Conservation (phyloP, 2,888 invertebrate genomes). For the Metellina segmentata region DNA sequence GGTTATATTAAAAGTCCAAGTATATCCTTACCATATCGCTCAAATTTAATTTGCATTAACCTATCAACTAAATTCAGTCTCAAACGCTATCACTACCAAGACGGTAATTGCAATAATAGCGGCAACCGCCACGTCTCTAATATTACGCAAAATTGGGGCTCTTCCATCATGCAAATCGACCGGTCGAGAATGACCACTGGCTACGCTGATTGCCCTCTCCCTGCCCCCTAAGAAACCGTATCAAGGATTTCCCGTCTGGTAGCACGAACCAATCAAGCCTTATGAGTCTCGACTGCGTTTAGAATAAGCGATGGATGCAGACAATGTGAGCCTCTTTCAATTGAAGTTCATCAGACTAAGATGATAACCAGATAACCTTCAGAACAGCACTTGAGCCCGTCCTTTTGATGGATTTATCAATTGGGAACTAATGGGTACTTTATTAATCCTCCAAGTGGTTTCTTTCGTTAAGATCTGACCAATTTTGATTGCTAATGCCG, state of each 20-base stretch:
- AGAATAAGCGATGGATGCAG: not conserved
- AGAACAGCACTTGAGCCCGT: too few species aligned
- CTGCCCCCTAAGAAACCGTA: slow-evolving; percentile 8
- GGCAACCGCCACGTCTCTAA: not conserved
- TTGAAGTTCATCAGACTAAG: too few species aligned
- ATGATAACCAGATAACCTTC: too few species aligned
- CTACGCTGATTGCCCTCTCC: not conserved
- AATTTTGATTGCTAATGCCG: too few species aligned
- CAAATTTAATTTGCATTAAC: not conserved
- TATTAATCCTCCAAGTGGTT: too few species aligned
- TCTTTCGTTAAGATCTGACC: too few species aligned
- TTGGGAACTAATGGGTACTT: too few species aligned
- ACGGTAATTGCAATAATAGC: not conserved
- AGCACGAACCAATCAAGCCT: not conserved
- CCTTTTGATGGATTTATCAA: too few species aligned
- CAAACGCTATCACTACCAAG: not conserved
- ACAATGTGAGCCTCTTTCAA: not conserved
- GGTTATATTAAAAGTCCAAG: too few species aligned
- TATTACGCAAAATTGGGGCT: not conserved
- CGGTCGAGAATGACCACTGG: not conserved
- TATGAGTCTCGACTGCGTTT: not conserved
- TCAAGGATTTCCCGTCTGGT: slow-evolving; percentile 5
- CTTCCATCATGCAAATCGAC: slow-evolving; percentile 47
- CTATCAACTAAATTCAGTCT: not conserved
- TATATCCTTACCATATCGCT: not conserved